Evolutionary conservation across 2,888 invertebrate species (phyloP), one percentile per base, ranked within the genome.

Genomic region (Lamproptera curius): DNA sequence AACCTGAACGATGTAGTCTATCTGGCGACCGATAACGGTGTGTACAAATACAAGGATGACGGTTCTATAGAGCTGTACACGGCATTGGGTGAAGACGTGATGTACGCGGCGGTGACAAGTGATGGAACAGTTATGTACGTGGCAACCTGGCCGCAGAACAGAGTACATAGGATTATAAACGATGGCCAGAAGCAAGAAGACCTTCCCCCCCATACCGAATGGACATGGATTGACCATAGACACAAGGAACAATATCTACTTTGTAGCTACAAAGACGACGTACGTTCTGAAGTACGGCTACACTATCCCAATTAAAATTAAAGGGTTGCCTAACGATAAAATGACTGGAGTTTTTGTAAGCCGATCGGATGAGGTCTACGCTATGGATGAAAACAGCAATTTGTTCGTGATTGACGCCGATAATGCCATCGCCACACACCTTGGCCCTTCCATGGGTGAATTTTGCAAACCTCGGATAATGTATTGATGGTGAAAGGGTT

Each of bases 81-180:
- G 6, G 85, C 80, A 52, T 58, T 75, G 16, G 82, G 82, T 1
- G 84, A 85, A 67, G 86, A 87, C 48, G 80, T 87, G 0, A 87
- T 87, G 86, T 87, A 86, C 47, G 60, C 80, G 6, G 76, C 85
- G 0, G 71, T 80, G 0, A 72, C 67, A 0, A 73, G 61, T 16
- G 81, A 85, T 47, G 86, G 85, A 0, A 51, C 50, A 0, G 57
- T 64, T 0, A 77, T 86, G 75, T 87, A 77, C 9, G 76, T 84
- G 46, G 85, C 86, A 0, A 87, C 87, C 0, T 87, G 84, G 83
- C 87, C 87, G 0, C 85, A 86, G 31, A 86, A 87, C 50, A 59
- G 83, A 9, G 87, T 87, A 0, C 77, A 77, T 11, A 80, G 70
- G 45, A 74, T 87, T 1, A 74, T 75, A 0, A 77, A 75, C 16